A percentile compares a stretch with the other conserved stretches of the same genome.
These are phyloP conservation scores for Podarcis raffonei DNA, from an alignment of 2,113 vertebrate genomes.

Conservation along the genomic window DNA sequence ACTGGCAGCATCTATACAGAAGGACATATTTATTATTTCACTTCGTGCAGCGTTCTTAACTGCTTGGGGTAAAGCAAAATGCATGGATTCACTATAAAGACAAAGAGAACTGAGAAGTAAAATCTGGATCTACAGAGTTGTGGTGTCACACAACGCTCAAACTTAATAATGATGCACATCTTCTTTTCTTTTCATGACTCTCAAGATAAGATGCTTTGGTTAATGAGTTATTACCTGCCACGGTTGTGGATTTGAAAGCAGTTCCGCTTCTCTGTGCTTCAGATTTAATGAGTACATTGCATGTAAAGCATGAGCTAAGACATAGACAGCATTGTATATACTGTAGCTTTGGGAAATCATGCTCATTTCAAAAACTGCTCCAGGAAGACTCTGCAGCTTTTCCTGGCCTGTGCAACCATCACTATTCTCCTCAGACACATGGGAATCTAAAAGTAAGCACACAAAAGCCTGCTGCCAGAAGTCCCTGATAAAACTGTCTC, in stretches of 20 bases:
- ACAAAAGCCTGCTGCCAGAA: background rate
- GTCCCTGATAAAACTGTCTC: background rate
- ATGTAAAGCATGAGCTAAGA: background rate
- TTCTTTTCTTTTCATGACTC: background rate
- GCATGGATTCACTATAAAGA: no score
- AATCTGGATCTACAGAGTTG: no score
- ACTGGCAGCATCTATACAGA: no score
- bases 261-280: background rate
- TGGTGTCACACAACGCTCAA: no score
- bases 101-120: no score
- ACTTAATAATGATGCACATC: no score
- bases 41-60: no score
- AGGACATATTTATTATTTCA: no score
- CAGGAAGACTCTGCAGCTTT: background rate
- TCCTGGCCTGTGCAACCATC: background rate
- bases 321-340: background rate
- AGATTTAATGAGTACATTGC: background rate
- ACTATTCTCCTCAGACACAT: no score
- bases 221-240: conserved; percentile 4
- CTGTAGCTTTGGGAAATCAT: background rate
- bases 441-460: background rate
- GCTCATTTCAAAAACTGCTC: conserved; percentile 1
- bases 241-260: background rate
- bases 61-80: no score
- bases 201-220: background rate